phyloP scores from a whole-genome alignment of 2,113 vertebrate genomes.

The Polypterus bichir region DNA sequence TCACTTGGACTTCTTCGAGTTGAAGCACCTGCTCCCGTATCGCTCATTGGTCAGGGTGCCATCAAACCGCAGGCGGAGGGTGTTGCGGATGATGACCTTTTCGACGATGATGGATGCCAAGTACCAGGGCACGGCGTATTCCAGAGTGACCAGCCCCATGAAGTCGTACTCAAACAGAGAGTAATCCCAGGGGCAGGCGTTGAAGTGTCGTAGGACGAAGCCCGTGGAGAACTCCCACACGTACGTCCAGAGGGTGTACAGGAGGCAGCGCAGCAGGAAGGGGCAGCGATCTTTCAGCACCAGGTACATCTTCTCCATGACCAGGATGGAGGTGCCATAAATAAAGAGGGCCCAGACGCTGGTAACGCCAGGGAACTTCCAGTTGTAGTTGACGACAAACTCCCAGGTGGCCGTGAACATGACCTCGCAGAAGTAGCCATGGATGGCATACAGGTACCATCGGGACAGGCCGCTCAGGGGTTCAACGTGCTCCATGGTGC shows the following conservation, averaged over 20 bases:
- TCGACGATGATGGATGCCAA: slow-evolving; percentile 23
- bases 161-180: slow-evolving; percentile 22
- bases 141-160: slow-evolving; percentile 28
- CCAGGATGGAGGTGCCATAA: slow-evolving; percentile 25
- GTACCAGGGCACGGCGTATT: slow-evolving; percentile 29
- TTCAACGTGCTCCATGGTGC: neutral
- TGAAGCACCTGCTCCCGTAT: neutral
- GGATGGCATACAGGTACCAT: slow-evolving; percentile 33
- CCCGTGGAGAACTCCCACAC: slow-evolving; percentile 28
- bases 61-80: slow-evolving; percentile 20
- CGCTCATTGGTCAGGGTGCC: neutral
- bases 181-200: slow-evolving; percentile 35
- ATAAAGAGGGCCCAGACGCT: slow-evolving; percentile 34
- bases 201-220: slow-evolving; percentile 12
- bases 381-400: slow-evolving; percentile 20
- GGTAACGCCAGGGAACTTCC: slow-evolving; percentile 25
- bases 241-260: slow-evolving; percentile 30
- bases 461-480: slow-evolving; percentile 21
- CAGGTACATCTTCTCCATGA: slow-evolving; percentile 25
- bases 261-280: slow-evolving; percentile 8
- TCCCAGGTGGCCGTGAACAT: slow-evolving; percentile 27
- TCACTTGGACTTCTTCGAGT: neutral
- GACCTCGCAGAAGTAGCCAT: slow-evolving; percentile 30
- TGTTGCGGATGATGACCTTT: slow-evolving; percentile 21
- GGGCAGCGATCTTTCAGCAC: slow-evolving; percentile 5